Base-by-base conservation (phyloP, 2,797 vertebrate species). In the Notolabrus celidotus region DNA sequence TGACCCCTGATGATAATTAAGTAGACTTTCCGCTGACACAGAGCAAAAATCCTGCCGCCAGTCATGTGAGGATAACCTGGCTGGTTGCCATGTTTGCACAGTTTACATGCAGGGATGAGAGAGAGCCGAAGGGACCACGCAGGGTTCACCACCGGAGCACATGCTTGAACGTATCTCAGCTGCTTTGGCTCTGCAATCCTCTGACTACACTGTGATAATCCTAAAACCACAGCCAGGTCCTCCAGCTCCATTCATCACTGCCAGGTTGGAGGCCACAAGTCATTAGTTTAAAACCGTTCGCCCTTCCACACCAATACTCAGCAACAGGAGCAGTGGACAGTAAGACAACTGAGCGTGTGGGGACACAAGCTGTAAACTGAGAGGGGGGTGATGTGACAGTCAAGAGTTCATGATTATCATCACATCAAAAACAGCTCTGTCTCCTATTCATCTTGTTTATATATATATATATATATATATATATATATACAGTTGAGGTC, bases 241-340 rank as follows among this genome's bases (percentile, higher is more conserved):
- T 64, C 5, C 23, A 56, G 55, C 67, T 22, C 60, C 71, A 92
- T 93, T 89, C 70, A 93, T 93, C 91, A 92, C 80, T 91, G 89
- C 80, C 88, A 88, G 60, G 19, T 38, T 52, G 23, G 27, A 42
- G 77, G 68, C 80, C 63, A 39, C 67, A 80, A 71, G 33, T 74
- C 80, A 91, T 92, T 89, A 78, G 58, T 92, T 84, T 83, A 74
- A 53, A 74, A 19, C 20, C 22, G 33, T 47, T 71, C 34, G 25
- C 45, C 74, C 47, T 51, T 88, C 80, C 70, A 64, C 79, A 69
- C 62, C 75, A 52, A 57, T 64, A 65, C 53, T 82, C 71, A 31
- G 31, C 42, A 70, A 59, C 62, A 22, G 56, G 65, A 74, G 58
- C 67, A 38, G 38, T 4, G 0, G 16, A 45, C 38, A 22, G 69